Percentiles rank a stretch among this genome's conserved stretches.
phyloP scores from a whole-genome alignment of 2,113 vertebrate genomes.

The Chascanopsetta lugubris region DNA sequence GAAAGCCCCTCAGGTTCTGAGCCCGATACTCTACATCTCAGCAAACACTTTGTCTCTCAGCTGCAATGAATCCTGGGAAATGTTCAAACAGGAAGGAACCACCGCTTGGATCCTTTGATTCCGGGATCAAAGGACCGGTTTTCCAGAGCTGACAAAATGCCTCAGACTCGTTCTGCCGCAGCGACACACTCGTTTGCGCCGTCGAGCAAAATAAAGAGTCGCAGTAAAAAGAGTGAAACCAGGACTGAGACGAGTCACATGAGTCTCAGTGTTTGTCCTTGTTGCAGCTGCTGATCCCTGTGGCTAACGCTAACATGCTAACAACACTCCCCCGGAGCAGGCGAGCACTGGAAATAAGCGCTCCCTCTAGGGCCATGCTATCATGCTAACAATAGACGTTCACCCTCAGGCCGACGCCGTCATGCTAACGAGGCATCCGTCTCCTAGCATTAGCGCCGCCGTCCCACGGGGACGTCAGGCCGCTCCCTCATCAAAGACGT shows the following conservation, averaged over 20 bases:
- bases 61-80: too few species aligned
- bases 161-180: too few species aligned
- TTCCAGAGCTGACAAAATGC: too few species aligned
- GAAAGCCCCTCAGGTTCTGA: too few species aligned
- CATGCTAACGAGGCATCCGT: conserved; percentile 75
- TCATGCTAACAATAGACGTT: conserved; percentile 63
- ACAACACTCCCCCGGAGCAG: conserved; percentile 31
- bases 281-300: neutral
- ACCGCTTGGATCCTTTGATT: too few species aligned
- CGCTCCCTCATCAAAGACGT: conserved; percentile 25
- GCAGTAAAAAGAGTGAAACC: too few species aligned
- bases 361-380: conserved; percentile 34
- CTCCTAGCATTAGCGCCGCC: conserved; percentile 62
- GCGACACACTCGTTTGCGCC: too few species aligned
- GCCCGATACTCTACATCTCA: too few species aligned
- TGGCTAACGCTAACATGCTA: conserved; percentile 35
- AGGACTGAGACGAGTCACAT: neutral
- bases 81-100: too few species aligned
- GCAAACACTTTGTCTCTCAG: too few species aligned
- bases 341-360: conserved; percentile 34
- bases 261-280: neutral
- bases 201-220: too few species aligned
- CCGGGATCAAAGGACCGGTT: too few species aligned
- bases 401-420: conserved; percentile 47
- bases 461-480: conserved; percentile 21